phyloP scores from a whole-genome alignment of 1,140 invertebrate genomes.

The Pteromalus puparum region DNA sequence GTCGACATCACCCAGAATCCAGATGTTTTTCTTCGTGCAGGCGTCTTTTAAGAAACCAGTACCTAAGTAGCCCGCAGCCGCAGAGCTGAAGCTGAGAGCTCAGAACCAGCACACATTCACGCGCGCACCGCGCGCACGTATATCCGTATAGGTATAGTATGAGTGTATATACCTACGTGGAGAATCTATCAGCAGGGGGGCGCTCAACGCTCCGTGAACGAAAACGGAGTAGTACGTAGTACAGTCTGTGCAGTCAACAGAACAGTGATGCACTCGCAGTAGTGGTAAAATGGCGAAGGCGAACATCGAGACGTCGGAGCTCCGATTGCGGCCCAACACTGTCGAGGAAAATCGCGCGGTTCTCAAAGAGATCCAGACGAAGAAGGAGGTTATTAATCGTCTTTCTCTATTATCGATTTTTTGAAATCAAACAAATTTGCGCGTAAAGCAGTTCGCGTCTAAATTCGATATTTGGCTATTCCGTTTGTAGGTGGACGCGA shows the following conservation, averaged over 20 bases:
- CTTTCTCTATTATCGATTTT: not conserved
- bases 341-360: conserved; percentile 65
- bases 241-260: no score
- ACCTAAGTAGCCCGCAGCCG: no score
- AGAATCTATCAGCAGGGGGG: no score
- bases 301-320: conserved; percentile 49
- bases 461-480: not conserved
- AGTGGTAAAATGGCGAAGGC: conserved; percentile 66
- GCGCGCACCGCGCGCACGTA: no score
- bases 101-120: no score
- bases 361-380: conserved; percentile 60
- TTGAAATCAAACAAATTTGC: not conserved
- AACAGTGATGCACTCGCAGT: not conserved
- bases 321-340: conserved; percentile 59
- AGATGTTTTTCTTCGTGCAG: no score
- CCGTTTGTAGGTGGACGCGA: conserved; percentile 26
- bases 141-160: no score
- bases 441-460: not conserved
- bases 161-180: no score
- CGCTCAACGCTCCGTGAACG: not conserved
- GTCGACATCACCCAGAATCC: no score
- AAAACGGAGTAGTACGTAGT: not conserved
- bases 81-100: no score
- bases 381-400: conserved; percentile 60
- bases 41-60: no score